phyloP scores from a whole-genome alignment of 2,113 vertebrate species.

The Podarcis muralis region DNA sequence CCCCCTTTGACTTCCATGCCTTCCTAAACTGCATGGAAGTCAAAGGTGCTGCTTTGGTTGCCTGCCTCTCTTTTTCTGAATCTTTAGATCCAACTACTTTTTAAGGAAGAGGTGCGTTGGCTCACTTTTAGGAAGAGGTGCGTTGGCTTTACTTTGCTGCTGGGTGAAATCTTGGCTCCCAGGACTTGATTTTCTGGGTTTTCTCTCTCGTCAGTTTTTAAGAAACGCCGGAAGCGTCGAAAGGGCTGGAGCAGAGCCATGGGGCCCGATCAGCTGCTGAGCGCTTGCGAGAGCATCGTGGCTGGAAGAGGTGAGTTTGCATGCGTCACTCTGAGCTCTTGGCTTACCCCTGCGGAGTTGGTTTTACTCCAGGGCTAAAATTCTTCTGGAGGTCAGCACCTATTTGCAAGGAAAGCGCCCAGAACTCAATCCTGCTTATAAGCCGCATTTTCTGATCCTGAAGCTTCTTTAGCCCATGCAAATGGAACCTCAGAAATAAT shows the following conservation, averaged over 20 bases:
- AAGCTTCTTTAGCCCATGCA: neutral
- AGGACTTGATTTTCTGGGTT: neutral
- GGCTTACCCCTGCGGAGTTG: neutral
- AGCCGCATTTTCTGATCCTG: neutral
- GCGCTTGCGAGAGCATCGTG: slow-evolving; percentile 86
- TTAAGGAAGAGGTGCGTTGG: neutral
- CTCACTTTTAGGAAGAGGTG: neutral
- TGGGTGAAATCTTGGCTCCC: neutral
- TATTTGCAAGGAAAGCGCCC: neutral
- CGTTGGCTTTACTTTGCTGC: neutral
- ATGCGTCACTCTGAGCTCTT: no score
- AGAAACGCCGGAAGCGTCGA: slow-evolving; percentile 83
- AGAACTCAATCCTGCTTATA: neutral
- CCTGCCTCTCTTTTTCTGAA: neutral
- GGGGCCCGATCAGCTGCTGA: slow-evolving; percentile 86
- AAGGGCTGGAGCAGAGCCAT: slow-evolving; percentile 81
- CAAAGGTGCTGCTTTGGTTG: neutral
- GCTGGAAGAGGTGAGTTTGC: slow-evolving; percentile 80
- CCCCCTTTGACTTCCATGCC: no score
- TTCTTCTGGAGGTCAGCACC: neutral
- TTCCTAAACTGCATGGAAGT: neutral
- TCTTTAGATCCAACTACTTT: neutral
- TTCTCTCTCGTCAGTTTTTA: slow-evolving; percentile 78
- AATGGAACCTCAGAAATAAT: neutral
- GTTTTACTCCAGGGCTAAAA: neutral